phyloP scores from a whole-genome alignment of 2,797 vertebrate genomes.

The Morelia viridis region DNA sequence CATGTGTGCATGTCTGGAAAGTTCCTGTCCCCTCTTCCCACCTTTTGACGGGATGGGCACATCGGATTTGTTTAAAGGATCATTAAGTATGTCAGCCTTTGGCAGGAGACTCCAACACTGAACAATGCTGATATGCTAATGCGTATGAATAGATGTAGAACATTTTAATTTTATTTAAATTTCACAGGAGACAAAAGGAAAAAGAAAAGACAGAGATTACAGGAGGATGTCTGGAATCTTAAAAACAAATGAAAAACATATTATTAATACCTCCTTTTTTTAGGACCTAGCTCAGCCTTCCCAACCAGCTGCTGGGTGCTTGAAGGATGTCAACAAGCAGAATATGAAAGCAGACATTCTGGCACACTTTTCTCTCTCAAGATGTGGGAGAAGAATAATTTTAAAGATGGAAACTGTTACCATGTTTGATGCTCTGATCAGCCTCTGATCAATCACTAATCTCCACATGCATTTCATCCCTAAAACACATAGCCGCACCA shows the following conservation, averaged over 20 bases:
- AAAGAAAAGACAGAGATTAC: neutral
- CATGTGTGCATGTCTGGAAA: neutral
- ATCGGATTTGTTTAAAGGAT: neutral
- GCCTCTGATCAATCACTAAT: no score
- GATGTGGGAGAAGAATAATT: neutral
- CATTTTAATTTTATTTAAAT: neutral
- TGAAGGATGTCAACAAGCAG: neutral
- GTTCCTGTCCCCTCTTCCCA: no score
- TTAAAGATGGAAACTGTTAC: neutral
- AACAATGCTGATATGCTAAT: neutral
- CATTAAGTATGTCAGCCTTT: neutral
- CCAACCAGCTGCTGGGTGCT: neutral
- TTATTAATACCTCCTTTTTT: neutral
- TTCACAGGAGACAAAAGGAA: neutral
- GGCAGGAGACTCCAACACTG: neutral
- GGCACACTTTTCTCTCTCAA: neutral
- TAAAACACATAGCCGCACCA: neutral
- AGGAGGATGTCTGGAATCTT: neutral
- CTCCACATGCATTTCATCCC: no score
- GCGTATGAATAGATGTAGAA: neutral
- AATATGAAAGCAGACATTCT: neutral
- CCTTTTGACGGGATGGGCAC: neutral
- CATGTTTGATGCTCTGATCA: no score
- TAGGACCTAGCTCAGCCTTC: neutral
- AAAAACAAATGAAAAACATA: neutral